A percentile compares a stretch with the other conserved stretches of the same genome.
Evolutionary conservation across 2,888 invertebrate genomes (phyloP).

Genomic region (Ennomos fuscantarius): DNA sequence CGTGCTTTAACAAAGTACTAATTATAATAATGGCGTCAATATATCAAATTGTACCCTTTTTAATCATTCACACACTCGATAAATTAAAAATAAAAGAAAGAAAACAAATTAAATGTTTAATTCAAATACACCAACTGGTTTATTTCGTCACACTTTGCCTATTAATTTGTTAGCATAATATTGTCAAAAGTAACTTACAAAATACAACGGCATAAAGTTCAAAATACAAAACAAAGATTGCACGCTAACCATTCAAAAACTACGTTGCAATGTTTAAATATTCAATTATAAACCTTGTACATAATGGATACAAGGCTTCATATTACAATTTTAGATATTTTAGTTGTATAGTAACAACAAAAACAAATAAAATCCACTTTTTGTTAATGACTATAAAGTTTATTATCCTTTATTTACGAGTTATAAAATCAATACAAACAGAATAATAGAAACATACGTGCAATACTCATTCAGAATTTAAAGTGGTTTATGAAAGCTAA

Average conservation of each 20-base stretch:
- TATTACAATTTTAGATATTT: background rate
- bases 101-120: conserved; percentile 82
- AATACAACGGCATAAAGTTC: conserved; percentile 23
- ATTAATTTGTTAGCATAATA: conserved; percentile 34
- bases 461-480: conserved; percentile 57
- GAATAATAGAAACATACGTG: conserved; percentile 65
- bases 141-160: conserved; percentile 65
- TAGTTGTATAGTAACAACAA: too few species aligned
- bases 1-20: conserved; percentile 39
- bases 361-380: background rate
- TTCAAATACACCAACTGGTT: conserved; percentile 75
- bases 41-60: conserved; percentile 63
- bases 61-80: conserved; percentile 58
- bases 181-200: conserved; percentile 4
- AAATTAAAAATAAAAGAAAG: conserved; percentile 67
- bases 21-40: conserved; percentile 73
- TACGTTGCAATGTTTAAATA: background rate
- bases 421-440: conserved; percentile 10
- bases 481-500: conserved; percentile 48
- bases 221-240: conserved; percentile 14
- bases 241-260: conserved; percentile 1
- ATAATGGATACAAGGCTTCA: background rate
- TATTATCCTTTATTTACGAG: background rate
- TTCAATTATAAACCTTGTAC: background rate
- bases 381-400: background rate